Base-by-base conservation (phyloP, 2,113 vertebrate species). In the Cottus gobio region DNA sequence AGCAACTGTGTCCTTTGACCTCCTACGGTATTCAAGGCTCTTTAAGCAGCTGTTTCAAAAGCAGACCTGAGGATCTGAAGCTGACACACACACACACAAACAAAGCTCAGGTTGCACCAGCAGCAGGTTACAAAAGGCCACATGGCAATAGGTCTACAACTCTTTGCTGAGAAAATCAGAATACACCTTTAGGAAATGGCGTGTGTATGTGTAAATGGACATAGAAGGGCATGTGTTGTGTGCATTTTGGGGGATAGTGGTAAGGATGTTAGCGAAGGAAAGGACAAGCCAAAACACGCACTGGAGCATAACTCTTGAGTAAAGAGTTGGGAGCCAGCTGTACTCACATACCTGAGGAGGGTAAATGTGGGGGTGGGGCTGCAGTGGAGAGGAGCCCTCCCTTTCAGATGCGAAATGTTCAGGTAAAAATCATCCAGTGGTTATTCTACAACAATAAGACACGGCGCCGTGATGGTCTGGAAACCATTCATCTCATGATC, bases 331-430 rank as follows among this genome's bases (percentile, higher is more conserved):
- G 34, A 77, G 85, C 74, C 80, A 90, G 85, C 86, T 89, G 80
- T 81, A 77, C 83, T 81, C 46, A 1, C 91, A 93, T 93, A 90
- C 90, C 91, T 90, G 88, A 91, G 84, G 75, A 64, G 73, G 65
- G 67, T 82, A 82, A 76, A 90, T 63, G 76, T 67, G 70, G 86
- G 84, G 83, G 83, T 42, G 76, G 77, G 68, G 80, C 80, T 26
- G 62, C 46, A 39, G 15, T 12, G 52, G 58, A 71, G 39, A 54
- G 54, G 50, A 75, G n/a, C 54, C 50, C 26, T 71, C 30, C 56
- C 4, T 66, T 42, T 62, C 5, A 54, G 37, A 34, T 5, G 30
- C n/a, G 46, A 48, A 28, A 67, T 22, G 26, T 39, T 30, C 7
- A 26, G 24, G 62, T 66, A 37, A 28, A 28, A 39, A 31, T n/a